Conservation (phyloP, 64 coral and sea anemone genomes). For the Trachythela sp. region DNA sequence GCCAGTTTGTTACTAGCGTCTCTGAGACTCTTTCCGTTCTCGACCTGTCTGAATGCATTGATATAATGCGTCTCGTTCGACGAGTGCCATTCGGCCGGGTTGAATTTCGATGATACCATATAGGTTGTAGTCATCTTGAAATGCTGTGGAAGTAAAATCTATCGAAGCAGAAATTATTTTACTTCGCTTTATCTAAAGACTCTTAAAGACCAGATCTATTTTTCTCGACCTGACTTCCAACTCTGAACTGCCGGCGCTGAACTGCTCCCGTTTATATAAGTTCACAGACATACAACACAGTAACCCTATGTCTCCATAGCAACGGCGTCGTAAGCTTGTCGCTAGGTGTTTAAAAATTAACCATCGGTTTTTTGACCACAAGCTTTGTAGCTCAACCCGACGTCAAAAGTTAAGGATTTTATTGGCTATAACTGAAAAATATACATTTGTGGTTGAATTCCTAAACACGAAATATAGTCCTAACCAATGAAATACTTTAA, state of each 20-base stretch:
- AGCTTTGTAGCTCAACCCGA: not conserved
- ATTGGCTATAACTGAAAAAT: not conserved
- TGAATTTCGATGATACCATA: slow-evolving; percentile 13
- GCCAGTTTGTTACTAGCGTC: not conserved
- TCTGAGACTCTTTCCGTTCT: not conserved
- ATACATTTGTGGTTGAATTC: too few relatives aligned
- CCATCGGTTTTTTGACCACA: not conserved
- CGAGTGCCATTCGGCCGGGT: not conserved
- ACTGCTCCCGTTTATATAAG: not conserved
- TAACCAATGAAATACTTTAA: too few relatives aligned
- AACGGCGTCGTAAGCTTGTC: not conserved
- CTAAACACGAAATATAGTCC: too few relatives aligned
- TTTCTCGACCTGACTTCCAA: too few relatives aligned
- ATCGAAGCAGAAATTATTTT: not conserved
- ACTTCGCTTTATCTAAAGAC: not conserved
- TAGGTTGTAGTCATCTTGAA: not conserved
- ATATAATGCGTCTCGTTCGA: slow-evolving; percentile 18
- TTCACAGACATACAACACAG: not conserved
- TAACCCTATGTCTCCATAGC: not conserved
- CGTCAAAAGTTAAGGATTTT: not conserved
- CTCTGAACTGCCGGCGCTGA: not conserved
- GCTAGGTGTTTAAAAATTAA: not conserved
- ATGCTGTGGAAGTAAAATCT: not conserved
- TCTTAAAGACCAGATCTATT: not conserved
- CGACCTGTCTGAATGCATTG: not conserved